phyloP scores from a whole-genome alignment of 92 coral and sea anemone species.

The Siderastrea radians region DNA sequence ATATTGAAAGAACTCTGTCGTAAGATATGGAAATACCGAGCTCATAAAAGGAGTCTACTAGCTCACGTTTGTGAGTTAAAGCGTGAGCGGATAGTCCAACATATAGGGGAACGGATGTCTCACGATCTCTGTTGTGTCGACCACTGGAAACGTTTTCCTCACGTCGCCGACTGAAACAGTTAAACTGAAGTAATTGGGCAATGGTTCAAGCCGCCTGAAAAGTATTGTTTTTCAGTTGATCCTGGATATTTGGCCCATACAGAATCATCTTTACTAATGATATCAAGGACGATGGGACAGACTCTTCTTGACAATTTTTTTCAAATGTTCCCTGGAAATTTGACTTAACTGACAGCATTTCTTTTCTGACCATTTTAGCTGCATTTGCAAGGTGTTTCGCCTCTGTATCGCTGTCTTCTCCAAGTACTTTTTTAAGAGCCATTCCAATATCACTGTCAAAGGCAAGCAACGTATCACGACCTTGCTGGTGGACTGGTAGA shows the following conservation, averaged over 20 bases:
- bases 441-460: constrained; percentile 26
- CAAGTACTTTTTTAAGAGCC: constrained; percentile 41
- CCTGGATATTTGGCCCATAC: constrained; percentile 70
- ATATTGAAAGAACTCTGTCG: constrained; percentile 47
- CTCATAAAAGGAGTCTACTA: constrained; percentile 28
- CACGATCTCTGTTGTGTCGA: constrained; percentile 24
- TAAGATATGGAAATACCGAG: constrained; percentile 39
- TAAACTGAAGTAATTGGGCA: constrained; percentile 43
- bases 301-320: constrained; percentile 59
- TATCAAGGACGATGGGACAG: constrained; percentile 67
- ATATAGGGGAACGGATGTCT: constrained; percentile 38
- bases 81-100: constrained; percentile 37
- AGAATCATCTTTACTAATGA: constrained; percentile 70
- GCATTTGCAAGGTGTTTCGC: constrained; percentile 70
- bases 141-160: not conserved
- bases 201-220: constrained; percentile 43
- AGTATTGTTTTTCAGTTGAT: constrained; percentile 32
- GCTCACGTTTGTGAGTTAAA: constrained; percentile 35
- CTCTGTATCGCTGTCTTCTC: constrained; percentile 55
- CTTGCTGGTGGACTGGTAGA: constrained; percentile 44
- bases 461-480: constrained; percentile 46
- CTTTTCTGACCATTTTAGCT: constrained; percentile 69
- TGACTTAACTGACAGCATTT: constrained; percentile 39
- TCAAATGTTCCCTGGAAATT: constrained; percentile 53
- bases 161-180: constrained; percentile 22